Base-by-base conservation (phyloP, 1,140 invertebrate species). In the Drosophila ogumai region DNA sequence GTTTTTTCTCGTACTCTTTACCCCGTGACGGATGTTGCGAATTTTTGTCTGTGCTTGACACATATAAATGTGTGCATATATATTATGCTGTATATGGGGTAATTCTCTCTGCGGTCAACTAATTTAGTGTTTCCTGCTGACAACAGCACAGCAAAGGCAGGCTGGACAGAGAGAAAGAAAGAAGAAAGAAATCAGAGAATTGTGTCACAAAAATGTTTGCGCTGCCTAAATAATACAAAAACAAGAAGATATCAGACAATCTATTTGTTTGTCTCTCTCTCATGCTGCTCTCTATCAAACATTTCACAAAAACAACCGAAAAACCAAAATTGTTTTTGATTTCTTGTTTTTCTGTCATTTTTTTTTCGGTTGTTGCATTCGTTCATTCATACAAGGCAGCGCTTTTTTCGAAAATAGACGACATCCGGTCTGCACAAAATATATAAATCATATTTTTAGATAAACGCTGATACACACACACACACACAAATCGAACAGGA, bases 381-480 rank as follows among this genome's bases (percentile, higher is more conserved):
- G 69, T 79, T 79, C 77, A 79, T 79, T 79, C 68, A 74, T 79
- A 61, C 54, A 56, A 54, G 64, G 64, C 41, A 57, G 50, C 41
- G 55, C 32, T 79, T 49, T 63, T 56, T 81, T 88, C 84, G 81
- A 91, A 91, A 91, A 91, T 91, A 91, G 88, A 91, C 88, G 75
- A 91, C 88, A 90, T 90, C 86, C 86, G 86, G 86, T 90, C 82
- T 90, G 79, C 72, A 86, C 64, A 78, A 90, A 81, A 84, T 74
- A 82, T 90, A 90, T 86, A 90, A 88, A 88, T 88, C 85, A 90
- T 90, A 90, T 90, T 90, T 90, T 86, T 90, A 91, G 86, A 82
- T 90, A 86, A 90, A 91, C 72, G 72, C 61, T 75, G 71, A 75
- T 78, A 75, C 64, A 74, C 75, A 71, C 49, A 68, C 73, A 77